phyloP scores from a whole-genome alignment of 2,113 vertebrate species.

The Scolopax mira region DNA sequence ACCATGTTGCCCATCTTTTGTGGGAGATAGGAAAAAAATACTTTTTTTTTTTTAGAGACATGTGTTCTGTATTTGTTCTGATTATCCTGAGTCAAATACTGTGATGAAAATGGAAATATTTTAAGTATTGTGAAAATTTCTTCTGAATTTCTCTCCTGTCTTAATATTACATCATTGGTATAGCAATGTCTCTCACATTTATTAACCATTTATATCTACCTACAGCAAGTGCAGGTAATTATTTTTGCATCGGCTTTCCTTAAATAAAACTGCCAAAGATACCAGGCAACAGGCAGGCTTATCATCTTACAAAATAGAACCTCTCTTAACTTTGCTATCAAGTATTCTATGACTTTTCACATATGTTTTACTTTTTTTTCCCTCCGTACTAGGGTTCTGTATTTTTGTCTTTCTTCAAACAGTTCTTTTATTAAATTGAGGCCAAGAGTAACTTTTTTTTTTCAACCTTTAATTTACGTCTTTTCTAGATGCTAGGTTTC shows the following conservation, averaged over 20 bases:
- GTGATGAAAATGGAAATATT: neutral
- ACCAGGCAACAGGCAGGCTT: neutral
- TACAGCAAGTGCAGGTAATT: neutral
- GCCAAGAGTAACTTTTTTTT: neutral
- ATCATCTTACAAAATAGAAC: neutral
- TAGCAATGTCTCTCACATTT: neutral
- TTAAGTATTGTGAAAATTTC: neutral
- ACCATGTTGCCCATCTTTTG: neutral
- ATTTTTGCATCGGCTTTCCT: neutral
- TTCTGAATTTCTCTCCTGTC: neutral
- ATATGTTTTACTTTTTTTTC: neutral
- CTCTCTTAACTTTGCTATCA: neutral
- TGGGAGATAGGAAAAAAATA: neutral
- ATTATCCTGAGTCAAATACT: neutral
- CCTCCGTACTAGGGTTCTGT: neutral
- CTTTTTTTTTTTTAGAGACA: fast-evolving
- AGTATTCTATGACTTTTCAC: neutral
- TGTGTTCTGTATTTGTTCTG: neutral
- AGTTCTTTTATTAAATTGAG: neutral
- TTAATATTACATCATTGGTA: neutral
- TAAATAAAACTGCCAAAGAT: neutral
- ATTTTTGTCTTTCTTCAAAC: neutral
- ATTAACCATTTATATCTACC: neutral
- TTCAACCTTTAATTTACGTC: neutral
- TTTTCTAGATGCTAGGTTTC: neutral